Percentiles rank a stretch among this genome's conserved stretches.
These are phyloP conservation scores for Sardinella longiceps DNA, from an alignment of 2,797 vertebrate genomes.

Conservation along the genomic window DNA sequence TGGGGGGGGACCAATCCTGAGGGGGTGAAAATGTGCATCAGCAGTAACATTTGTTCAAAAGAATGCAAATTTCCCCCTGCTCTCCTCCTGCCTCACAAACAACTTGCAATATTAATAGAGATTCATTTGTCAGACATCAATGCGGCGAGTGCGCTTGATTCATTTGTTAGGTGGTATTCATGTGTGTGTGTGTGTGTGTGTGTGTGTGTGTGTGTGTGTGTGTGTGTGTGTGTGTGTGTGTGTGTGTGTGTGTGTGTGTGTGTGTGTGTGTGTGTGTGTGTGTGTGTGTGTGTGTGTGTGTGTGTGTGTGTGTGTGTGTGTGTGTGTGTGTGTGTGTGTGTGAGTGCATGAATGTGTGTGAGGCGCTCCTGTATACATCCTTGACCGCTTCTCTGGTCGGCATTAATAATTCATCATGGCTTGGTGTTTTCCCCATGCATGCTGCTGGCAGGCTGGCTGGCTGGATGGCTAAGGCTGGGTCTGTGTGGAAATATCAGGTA, in stretches of 20 bases:
- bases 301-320: background rate
- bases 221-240: conserved; percentile 5
- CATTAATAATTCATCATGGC: conserved; percentile 65
- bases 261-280: conserved; percentile 6
- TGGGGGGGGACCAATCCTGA: conserved; percentile 2
- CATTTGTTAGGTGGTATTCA: conserved; percentile 11
- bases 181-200: background rate
- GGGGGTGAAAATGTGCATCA: conserved; percentile 33
- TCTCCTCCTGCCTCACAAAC: conserved; percentile 32
- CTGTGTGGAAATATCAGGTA: conserved; percentile 55
- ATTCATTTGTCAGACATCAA: conserved; percentile 30
- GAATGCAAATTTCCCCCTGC: conserved; percentile 43
- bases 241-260: background rate
- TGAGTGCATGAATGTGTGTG: conserved; percentile 25
- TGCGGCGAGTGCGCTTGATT: background rate
- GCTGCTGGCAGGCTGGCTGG: conserved; percentile 14
- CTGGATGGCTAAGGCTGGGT: conserved; percentile 49
- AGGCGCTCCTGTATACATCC: conserved; percentile 49
- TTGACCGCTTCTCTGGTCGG: conserved; percentile 32
- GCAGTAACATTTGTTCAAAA: conserved; percentile 44
- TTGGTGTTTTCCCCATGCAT: conserved; percentile 41
- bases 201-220: background rate
- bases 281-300: background rate
- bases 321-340: background rate
- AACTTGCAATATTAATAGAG: conserved; percentile 34